Base-by-base conservation (phyloP, 2,888 invertebrate species). In the Caenorhabditis imperialis region DNA sequence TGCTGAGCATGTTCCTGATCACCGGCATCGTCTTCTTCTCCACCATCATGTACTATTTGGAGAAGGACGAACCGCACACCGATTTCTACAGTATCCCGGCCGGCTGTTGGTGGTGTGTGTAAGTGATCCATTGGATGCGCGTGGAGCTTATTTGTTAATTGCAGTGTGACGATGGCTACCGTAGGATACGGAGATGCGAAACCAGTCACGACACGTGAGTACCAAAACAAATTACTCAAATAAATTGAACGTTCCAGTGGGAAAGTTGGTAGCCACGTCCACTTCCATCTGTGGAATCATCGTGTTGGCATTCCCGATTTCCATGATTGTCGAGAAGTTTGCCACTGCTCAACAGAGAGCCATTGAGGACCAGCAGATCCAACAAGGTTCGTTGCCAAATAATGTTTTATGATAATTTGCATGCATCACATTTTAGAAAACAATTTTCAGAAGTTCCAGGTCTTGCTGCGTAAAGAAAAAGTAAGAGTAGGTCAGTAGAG, bases 31-130 rank as follows among this genome's bases (percentile, higher is more conserved):
- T 87, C 45, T 87, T 87, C 79, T 87, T 87, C 75, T 83, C 84
- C 12, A 86, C 86, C 7, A 78, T 86, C 20, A 84, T 86, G 84
- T 87, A 86, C 57, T 86, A 84, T 53, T 61, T 86, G 27, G 87
- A 87, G 63, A 86, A 83, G 40, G 86, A 88, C 61, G 86, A 85
- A 35, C 84, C 84, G 7, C 63, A 81, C 61, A 84, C 84, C 25
- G 86, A 85, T 60, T 87, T 87, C 74, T 78, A 80, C 58, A 81
- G 81, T 62, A 88, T 87, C 44, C 87, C 87, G 0, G 87, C 86
- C 35, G 86, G 87, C 18, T 86, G 85, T 58, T 87, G 87, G 87
- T 87, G 86, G 87, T 85, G 86, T 80, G 84, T 86, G 85, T 84
- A 71, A 82, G 82, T 81, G 60, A 53, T 72, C 30, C 10, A 18